A percentile compares a stretch with the other conserved stretches of the same genome.
Evolutionary conservation across 2,113 vertebrate species (phyloP).

Genomic region (Gobius niger): DNA sequence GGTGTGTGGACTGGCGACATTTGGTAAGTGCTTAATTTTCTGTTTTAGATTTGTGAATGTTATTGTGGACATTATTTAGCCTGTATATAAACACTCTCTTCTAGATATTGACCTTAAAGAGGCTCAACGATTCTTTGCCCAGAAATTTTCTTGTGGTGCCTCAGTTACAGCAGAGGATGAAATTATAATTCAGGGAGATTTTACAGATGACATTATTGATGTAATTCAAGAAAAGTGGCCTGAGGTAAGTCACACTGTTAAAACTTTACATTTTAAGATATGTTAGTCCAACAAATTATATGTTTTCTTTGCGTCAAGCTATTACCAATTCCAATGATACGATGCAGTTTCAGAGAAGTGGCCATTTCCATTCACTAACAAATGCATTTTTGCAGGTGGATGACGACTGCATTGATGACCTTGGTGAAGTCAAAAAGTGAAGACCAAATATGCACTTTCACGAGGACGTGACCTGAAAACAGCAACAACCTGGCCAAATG

Average conservation of each 20-base stretch:
- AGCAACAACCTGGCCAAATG: constrained; percentile 83
- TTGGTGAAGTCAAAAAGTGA: constrained; percentile 99
- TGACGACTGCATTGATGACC: constrained; percentile 97
- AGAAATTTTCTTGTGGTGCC: constrained; percentile 98
- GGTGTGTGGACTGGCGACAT: constrained; percentile 94
- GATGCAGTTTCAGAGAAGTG: not conserved
- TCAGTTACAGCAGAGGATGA: constrained; percentile 98
- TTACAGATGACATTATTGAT: constrained; percentile 98
- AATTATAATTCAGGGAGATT: constrained; percentile 99
- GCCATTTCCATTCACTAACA: not conserved
- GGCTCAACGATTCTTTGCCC: constrained; percentile 99
- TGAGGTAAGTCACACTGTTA: constrained; percentile 79
- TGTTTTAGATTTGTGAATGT: fast-evolving
- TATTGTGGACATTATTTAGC: not conserved
- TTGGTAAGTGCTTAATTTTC: constrained; percentile 79
- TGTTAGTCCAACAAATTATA: not conserved
- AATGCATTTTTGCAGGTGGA: constrained; percentile 82
- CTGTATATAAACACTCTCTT: not conserved
- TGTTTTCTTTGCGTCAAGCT: not conserved
- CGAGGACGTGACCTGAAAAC: constrained; percentile 79
- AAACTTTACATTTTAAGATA: no score
- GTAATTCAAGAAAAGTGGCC: constrained; percentile 99
- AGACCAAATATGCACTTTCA: constrained; percentile 82
- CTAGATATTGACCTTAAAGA: constrained; percentile 98
- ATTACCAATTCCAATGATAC: not conserved